Base-by-base conservation (phyloP, 2,888 invertebrate genomes). In the Cosmopolites sordidus region DNA sequence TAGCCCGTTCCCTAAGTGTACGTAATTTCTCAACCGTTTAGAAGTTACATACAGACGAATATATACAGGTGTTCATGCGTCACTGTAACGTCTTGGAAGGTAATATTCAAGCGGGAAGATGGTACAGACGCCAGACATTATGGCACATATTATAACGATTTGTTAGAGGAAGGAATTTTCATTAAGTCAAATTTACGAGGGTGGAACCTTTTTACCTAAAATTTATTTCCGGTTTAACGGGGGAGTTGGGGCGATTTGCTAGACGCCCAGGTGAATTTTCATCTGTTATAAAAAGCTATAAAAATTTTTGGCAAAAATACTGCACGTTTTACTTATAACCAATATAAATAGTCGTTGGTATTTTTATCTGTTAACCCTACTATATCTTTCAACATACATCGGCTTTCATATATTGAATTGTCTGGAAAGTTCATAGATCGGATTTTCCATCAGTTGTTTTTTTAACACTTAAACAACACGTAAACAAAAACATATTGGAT, bases 41-140 rank as follows among this genome's bases (percentile, higher is more conserved):
- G 17, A 11, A 16, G 40, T 12, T 40, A 40, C 16, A 15, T 40
- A 40, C 40, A 40, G 14, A 40, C 14, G 40, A 40, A 40, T 48
- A 53, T 52, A 62, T 65, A 62, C 65, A 66, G 64, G 64, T 66
- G 64, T 64, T 65, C 65, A 66, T 65, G 65, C 66, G 67, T 67
- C 64, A 67, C 58, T 38, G 44, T 48, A 51, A 54, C 54, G 49
- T 58, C 58, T 58, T 51, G 12, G 22, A 9, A 45, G 51, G 51
- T 54, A 57, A 57, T 57, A 54, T 57, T 54, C 56, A 43, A 41
- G 48, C 48, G 45, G 48, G 30, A 39, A 30, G 46, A 51, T 41
- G 45, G 45, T 41, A 46, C 45, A 44, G 41, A 38, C 42, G 45
- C 39, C 48, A 52, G 51, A 54, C 49, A 52, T 58, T 54, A 58